Evolutionary conservation across 2,888 invertebrate genomes (phyloP).

Genomic region (Alcis repandata): DNA sequence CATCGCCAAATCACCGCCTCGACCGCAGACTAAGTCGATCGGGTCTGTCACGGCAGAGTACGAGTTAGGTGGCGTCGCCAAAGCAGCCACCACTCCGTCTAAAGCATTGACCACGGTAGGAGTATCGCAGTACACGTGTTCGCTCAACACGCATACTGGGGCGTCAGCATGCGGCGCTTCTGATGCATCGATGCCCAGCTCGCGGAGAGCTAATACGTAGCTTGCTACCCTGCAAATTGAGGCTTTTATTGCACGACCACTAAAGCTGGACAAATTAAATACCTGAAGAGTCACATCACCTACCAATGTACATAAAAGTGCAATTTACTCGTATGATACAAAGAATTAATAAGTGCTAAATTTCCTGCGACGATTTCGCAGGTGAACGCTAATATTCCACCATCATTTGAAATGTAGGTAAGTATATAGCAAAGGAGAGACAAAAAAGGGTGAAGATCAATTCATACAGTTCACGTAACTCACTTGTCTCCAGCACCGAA

Average conservation of each 20-base stretch:
- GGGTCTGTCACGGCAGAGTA: conserved; percentile 93
- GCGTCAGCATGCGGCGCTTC: conserved; percentile 70
- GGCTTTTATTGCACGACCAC: neutral
- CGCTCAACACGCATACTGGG: conserved; percentile 75
- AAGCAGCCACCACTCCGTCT: conserved; percentile 80
- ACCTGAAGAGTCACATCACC: neutral
- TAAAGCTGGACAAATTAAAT: neutral
- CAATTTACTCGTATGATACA: too few species aligned
- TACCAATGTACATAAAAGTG: neutral
- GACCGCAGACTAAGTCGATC: conserved; percentile 92
- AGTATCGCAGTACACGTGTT: conserved; percentile 87
- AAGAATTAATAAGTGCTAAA: too few species aligned
- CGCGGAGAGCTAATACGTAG: conserved; percentile 89
- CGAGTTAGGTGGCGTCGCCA: conserved; percentile 93
- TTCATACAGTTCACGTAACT: conserved; percentile 25
- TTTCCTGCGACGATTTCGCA: too few species aligned
- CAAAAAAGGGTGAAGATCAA: neutral
- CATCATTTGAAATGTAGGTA: too few species aligned
- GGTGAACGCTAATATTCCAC: too few species aligned
- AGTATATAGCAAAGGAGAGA: neutral
- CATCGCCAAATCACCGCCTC: conserved; percentile 92
- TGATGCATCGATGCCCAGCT: conserved; percentile 88
- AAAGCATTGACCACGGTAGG: conserved; percentile 70
- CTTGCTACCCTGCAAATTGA: conserved; percentile 82
- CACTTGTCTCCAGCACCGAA: conserved; percentile 84